phyloP scores from a whole-genome alignment of 2,113 vertebrate species.

The Istiophorus platypterus region DNA sequence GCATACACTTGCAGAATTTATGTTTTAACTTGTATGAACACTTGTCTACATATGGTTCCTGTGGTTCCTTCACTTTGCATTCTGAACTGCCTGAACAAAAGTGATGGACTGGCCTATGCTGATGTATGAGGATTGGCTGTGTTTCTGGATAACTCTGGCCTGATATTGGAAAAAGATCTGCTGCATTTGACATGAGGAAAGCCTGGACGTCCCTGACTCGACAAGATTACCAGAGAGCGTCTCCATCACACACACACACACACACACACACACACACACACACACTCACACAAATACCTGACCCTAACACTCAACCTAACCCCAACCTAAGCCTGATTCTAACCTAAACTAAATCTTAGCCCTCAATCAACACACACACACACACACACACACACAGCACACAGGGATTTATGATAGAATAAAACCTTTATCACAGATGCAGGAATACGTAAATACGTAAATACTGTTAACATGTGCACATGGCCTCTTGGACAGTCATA shows the following conservation, averaged over 20 bases:
- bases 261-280: constrained; percentile 10
- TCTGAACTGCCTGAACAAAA: constrained; percentile 27
- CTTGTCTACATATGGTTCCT: neutral
- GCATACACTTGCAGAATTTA: neutral
- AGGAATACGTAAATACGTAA: constrained; percentile 69
- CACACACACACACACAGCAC: constrained; percentile 24
- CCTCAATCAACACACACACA: neutral
- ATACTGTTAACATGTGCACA: constrained; percentile 67
- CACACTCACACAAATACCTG: no score
- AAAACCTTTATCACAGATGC: constrained; percentile 78
- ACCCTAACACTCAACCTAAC: no score
- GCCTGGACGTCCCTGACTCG: constrained; percentile 66
- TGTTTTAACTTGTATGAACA: neutral
- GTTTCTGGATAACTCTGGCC: constrained; percentile 23
- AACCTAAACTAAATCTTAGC: no score
- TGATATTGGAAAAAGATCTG: constrained; percentile 66
- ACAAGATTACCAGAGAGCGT: constrained; percentile 66
- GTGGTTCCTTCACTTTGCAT: constrained; percentile 46
- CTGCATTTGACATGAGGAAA: constrained; percentile 64
- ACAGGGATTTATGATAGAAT: constrained; percentile 76
- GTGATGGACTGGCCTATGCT: constrained; percentile 26
- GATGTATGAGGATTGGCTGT: constrained; percentile 28
- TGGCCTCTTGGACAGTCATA: constrained; percentile 19
- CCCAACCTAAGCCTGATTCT: no score
- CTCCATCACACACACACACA: constrained; percentile 31